Evolutionary conservation across 2,888 invertebrate species (phyloP), one percentile per base, ranked within the genome.

Genomic region (Drosophila macrospina): DNA sequence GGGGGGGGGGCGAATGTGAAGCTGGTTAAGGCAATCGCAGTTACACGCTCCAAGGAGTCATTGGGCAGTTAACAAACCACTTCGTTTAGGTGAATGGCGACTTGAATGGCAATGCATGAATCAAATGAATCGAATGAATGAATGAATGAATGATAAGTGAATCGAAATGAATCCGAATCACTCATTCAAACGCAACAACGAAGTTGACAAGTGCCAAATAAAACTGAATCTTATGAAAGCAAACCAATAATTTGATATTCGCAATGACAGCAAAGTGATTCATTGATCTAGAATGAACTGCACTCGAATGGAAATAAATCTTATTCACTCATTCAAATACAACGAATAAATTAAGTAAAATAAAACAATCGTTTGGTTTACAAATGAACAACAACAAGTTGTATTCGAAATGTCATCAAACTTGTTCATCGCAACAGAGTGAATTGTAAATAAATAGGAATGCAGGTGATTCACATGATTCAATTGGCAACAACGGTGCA

Each of bases 71-170:
- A 64, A 66, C 52, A 59, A 76, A 62, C 61, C 86, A 76, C 69
- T 85, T 81, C 69, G 87, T 76, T 85, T 81, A 87, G 57, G 55
- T 66, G 20, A 69, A 67, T 66, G 74, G 62, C 80, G 45, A 74
- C 64, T 63, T 55, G 41, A 64, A 57, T 50, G 68, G 44, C 41
- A 32, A 8, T 66, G 42, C 51, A 76, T 61, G 72, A 42, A 56
- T 15, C 34, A 4, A 28, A 28, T 28, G 28, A 20, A 20, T 20
- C 2, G 20, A 24, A 20, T 41, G 20, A 41, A 41, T 41, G 42
- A 44, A 28, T 15, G 30, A 74, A 57, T 63, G 55, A 57, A 60
- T 64, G 62, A 13, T 44, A 52, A 59, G 59, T 56, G 78, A 73
- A 63, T 41, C 55, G 50, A 45, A 64, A 30, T 41, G 41, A 52